These are phyloP conservation scores for Temnothorax unifasciatus DNA, from an alignment of 2,888 invertebrate genomes.

Conservation along the genomic window DNA sequence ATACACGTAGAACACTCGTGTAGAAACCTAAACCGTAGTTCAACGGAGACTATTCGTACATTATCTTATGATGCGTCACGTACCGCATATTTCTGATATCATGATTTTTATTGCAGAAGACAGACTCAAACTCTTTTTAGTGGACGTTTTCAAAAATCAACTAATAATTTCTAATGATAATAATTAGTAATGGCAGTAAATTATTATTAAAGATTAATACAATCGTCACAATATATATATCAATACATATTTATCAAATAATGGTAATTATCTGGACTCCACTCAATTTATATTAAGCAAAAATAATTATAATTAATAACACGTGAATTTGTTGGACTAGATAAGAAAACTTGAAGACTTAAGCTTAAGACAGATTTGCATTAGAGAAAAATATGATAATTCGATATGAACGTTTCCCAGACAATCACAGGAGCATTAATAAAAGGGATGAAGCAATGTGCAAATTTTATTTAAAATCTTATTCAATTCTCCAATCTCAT, in stretches of 20 bases:
- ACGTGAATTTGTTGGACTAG: neutral
- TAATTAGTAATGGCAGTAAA: neutral
- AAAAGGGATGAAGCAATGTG: neutral
- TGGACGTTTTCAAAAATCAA: neutral
- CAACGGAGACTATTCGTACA: slow-evolving; percentile 36
- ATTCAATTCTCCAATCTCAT: slow-evolving; percentile 22
- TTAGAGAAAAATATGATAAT: neutral
- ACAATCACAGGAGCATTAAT: slow-evolving; percentile 13
- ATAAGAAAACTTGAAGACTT: neutral
- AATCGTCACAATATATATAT: slow-evolving; percentile 30
- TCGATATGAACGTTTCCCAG: neutral
- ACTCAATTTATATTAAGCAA: neutral
- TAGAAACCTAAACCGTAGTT: slow-evolving; percentile 61
- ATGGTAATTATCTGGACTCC: neutral
- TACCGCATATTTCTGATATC: slow-evolving; percentile 27
- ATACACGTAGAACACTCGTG: slow-evolving; percentile 24
- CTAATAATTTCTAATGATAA: neutral
- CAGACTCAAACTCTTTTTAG: neutral
- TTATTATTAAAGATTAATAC: slow-evolving; percentile 1
- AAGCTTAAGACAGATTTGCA: neutral
- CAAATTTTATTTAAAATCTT: slow-evolving; percentile 40
- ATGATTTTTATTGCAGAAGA: neutral
- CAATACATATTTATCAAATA: slow-evolving; percentile 22
- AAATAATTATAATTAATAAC: slow-evolving; percentile 10
- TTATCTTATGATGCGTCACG: neutral